phyloP scores from a whole-genome alignment of 2,888 invertebrate genomes.

The Ophioninae sp. region DNA sequence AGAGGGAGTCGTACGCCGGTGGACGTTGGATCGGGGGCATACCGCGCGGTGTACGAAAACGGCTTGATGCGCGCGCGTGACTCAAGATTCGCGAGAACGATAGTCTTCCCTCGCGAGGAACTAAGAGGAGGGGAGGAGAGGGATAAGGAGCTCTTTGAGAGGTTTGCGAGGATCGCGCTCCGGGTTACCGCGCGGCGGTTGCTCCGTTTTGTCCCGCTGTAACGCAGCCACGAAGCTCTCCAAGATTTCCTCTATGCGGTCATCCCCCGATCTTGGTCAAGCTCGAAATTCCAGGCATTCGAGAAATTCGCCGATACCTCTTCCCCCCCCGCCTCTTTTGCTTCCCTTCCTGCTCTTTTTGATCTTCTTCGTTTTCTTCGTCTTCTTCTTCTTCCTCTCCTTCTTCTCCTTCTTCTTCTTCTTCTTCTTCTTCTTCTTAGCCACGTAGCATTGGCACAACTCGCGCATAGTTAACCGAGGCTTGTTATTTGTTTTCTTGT shows the following conservation, averaged over 20 bases:
- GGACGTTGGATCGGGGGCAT: slow-evolving; percentile 18
- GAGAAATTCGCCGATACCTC: slow-evolving; percentile 5
- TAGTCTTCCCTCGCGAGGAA: slow-evolving; percentile 49
- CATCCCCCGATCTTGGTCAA: slow-evolving; percentile 36
- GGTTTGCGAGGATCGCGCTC: neutral
- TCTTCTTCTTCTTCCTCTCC: neutral
- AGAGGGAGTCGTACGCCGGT: neutral
- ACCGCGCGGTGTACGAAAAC: slow-evolving; percentile 34
- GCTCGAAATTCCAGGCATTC: slow-evolving; percentile 35
- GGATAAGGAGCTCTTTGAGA: slow-evolving; percentile 29
- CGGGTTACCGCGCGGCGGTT: slow-evolving; percentile 3
- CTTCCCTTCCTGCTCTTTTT: neutral
- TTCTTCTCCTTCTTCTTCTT: neutral
- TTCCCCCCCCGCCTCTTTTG: neutral
- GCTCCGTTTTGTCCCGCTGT: slow-evolving; percentile 33
- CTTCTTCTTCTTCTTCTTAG: neutral
- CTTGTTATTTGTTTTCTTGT: slow-evolving; percentile 20
- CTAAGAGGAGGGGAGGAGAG: slow-evolving; percentile 14
- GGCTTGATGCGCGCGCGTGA: slow-evolving; percentile 65
- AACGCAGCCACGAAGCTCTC: slow-evolving; percentile 24
- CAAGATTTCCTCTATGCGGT: slow-evolving; percentile 14
- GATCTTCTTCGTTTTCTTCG: neutral
- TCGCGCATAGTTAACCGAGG: neutral
- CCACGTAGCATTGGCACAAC: neutral
- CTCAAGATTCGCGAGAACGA: slow-evolving; percentile 63